Conservation (phyloP, 2,113 vertebrate species). For the Lycaon pictus region DNA sequence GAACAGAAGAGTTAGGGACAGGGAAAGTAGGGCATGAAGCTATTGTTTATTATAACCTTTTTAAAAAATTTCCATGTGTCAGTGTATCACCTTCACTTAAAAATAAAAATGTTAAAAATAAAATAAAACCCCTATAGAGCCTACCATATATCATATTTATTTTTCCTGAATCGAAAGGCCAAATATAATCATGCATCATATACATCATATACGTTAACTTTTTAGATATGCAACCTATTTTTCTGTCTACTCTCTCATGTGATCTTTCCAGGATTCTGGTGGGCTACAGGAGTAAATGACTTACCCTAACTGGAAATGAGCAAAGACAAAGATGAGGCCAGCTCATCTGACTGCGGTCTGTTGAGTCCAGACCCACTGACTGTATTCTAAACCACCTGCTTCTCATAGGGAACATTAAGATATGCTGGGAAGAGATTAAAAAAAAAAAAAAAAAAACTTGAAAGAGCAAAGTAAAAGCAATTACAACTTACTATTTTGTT, state of each 20-base stretch:
- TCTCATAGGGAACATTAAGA: background rate
- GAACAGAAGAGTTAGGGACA: background rate
- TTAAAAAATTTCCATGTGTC: background rate
- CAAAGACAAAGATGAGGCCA: background rate
- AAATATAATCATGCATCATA: background rate
- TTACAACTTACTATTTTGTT: background rate
- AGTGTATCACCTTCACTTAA: background rate
- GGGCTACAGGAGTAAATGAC: background rate
- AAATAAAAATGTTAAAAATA: background rate
- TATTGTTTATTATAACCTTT: background rate
- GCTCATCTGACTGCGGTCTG: background rate
- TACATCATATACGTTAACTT: background rate
- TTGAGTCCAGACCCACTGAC: background rate
- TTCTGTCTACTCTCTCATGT: background rate
- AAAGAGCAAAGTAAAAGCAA: background rate
- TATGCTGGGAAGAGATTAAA: background rate
- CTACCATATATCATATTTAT: background rate
- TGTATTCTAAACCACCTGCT: background rate
- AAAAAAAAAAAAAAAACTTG: background rate
- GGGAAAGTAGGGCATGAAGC: background rate
- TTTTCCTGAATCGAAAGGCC: background rate
- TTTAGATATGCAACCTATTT: background rate
- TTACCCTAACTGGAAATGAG: background rate
- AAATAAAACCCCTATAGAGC: background rate
- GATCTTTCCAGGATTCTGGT: background rate